phyloP scores from a whole-genome alignment of 2,113 vertebrate genomes.

The Dicentrarchus labrax region DNA sequence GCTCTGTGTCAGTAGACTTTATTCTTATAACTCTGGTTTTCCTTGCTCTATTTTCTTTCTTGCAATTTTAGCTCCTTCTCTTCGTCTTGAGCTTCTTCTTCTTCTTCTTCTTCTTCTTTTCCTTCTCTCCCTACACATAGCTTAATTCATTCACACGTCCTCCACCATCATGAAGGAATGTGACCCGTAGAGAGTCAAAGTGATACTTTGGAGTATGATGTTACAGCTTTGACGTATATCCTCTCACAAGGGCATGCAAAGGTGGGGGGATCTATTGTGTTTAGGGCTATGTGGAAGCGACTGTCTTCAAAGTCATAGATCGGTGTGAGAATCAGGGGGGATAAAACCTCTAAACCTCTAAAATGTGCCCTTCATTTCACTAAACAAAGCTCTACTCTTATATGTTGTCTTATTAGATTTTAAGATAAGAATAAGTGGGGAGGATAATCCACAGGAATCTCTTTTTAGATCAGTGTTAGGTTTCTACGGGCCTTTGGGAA shows the following conservation, averaged over 20 bases:
- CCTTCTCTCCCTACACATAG: neutral
- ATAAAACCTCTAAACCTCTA: conserved; percentile 12
- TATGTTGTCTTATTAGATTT: conserved; percentile 16
- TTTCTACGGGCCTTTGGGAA: conserved; percentile 8
- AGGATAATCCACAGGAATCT: conserved; percentile 42
- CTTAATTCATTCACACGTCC: conserved; percentile 41
- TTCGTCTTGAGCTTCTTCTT: neutral
- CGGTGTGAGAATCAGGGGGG: conserved; percentile 19
- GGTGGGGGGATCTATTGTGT: conserved; percentile 47
- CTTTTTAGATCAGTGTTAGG: conserved; percentile 20
- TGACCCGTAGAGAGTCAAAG: conserved; percentile 53
- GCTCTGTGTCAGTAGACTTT: conserved; percentile 46
- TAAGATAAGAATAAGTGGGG: neutral
- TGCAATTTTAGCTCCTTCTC: neutral
- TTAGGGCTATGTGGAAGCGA: conserved; percentile 41
- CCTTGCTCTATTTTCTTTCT: conserved; percentile 2
- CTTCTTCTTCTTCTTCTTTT: conserved; percentile 9
- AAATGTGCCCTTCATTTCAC: conserved; percentile 37
- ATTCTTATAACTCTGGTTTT: conserved; percentile 38
- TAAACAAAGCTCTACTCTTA: conserved; percentile 38
- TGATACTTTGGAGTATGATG: conserved; percentile 67
- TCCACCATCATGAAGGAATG: conserved; percentile 62
- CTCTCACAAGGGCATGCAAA: conserved; percentile 54
- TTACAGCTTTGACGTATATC: conserved; percentile 72
- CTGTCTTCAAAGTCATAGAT: conserved; percentile 55